Evolutionary conservation across 2,113 vertebrate species (phyloP), one percentile per base, ranked within the genome.

Genomic region (Rhinolophus ferrumequinum): DNA sequence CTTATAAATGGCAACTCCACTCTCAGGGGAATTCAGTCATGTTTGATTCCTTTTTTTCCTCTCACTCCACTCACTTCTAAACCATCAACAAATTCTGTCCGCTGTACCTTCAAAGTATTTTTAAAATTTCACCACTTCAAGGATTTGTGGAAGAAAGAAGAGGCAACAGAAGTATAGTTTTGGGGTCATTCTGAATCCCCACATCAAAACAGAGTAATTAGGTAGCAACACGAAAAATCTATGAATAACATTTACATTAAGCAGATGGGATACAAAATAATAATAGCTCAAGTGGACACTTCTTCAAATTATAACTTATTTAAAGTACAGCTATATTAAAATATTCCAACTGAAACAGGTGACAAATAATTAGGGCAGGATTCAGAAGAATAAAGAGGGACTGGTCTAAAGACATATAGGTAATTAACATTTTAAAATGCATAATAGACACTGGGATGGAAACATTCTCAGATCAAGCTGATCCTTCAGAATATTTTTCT

Each of bases 361-460:
- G 38, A 90, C 11, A 56, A 75, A 64, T 38, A 79, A 90, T 73
- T 72, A 44, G 12, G 8, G 18, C 11, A 93, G 47, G 87, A 47
- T 82, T 90, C 79, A 70, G 41, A 79, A 85, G 26, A 95, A 75
- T 69, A 38, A 85, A 83, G 91, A 90, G 35, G 10, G 28, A 73
- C 12, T 86, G 83, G 14, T 66, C 69, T 83, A 83, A 66, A 91
- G 47, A 35, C 62, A 83, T 13, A 22, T 2, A 54, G 24, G 28
- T 86, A 95, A 90, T 90, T 69, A 69, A 75, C 22, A 81, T 69
- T 69, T 66, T 64, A 77, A 88, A 83, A 94, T 30, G 54, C 9
- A 11, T 66, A 54, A 28, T 2, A 83, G 26, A 81, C 38, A 50
- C 21, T 75, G 41, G n/a, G 33, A 88, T 88, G 24, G 38, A 87